These are phyloP conservation scores for Coracias cyanogaster DNA, from an alignment of 2,797 vertebrate species.

Conservation along the genomic window DNA sequence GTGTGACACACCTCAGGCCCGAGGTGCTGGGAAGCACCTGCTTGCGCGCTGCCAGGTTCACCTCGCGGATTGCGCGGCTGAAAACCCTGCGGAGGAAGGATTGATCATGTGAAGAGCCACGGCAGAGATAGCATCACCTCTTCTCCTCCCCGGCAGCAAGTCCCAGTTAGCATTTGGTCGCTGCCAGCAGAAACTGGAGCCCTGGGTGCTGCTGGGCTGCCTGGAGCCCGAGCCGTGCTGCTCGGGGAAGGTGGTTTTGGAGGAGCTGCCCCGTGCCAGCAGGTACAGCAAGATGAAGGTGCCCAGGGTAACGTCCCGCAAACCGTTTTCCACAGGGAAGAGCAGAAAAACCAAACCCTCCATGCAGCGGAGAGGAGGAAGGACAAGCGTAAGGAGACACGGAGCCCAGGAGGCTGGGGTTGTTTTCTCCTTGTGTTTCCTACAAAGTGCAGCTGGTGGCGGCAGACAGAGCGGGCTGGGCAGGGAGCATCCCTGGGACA, in stretches of 20 bases:
- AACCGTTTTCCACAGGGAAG: neutral
- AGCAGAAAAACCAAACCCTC: neutral
- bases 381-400: neutral
- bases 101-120: too few relatives aligned
- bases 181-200: neutral
- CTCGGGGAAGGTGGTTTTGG: neutral
- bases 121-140: neutral
- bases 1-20: neutral
- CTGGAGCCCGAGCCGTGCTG: neutral
- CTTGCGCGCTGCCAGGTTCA: neutral
- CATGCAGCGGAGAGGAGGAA: neutral
- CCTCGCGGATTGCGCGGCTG: neutral
- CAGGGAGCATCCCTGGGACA: neutral
- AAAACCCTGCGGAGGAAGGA: too few relatives aligned
- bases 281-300: neutral
- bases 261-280: neutral
- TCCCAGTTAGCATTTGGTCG: too few relatives aligned
- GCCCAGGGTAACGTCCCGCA: neutral
- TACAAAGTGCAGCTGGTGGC: accelerated
- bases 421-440: neutral
- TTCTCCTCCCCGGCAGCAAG: neutral
- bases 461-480: neutral
- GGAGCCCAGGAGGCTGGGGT: neutral
- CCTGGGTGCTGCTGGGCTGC: neutral
- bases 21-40: neutral